phyloP scores from a whole-genome alignment of 2,113 vertebrate genomes.

The Mormoops blainvillei region DNA sequence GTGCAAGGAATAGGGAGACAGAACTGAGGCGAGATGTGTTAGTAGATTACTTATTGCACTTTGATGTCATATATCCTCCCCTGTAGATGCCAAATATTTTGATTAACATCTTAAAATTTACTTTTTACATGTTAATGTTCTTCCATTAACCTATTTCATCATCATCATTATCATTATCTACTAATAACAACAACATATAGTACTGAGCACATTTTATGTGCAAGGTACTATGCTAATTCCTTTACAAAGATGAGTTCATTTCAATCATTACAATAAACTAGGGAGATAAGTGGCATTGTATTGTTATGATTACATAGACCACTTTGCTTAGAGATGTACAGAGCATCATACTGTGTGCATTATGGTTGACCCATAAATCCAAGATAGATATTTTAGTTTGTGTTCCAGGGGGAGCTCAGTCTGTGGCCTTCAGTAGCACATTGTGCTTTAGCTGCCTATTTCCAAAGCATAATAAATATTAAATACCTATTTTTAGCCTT shows the following conservation, averaged over 20 bases:
- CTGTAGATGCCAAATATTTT: background rate
- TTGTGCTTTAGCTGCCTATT: background rate
- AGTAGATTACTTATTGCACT: background rate
- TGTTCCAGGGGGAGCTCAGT: background rate
- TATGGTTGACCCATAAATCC: background rate
- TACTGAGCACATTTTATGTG: background rate
- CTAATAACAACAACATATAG: background rate
- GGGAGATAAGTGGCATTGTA: background rate
- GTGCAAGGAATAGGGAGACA: background rate
- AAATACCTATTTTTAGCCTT: background rate
- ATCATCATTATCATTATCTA: background rate
- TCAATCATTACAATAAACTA: background rate
- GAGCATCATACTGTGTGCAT: background rate
- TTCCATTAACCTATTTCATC: background rate
- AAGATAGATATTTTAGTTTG: conserved; percentile 10
- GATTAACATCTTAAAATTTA: background rate
- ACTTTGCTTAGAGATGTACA: background rate
- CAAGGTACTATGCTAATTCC: background rate
- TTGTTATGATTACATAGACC: background rate
- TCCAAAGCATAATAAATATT: background rate
- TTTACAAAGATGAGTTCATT: background rate
- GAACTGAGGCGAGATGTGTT: background rate
- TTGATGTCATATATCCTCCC: background rate
- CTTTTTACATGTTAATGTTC: background rate
- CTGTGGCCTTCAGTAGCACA: background rate